A percentile compares a stretch with the other conserved stretches of the same genome.
Conservation (phyloP, 2,888 invertebrate species). For the Watsonalla cultraria region DNA sequence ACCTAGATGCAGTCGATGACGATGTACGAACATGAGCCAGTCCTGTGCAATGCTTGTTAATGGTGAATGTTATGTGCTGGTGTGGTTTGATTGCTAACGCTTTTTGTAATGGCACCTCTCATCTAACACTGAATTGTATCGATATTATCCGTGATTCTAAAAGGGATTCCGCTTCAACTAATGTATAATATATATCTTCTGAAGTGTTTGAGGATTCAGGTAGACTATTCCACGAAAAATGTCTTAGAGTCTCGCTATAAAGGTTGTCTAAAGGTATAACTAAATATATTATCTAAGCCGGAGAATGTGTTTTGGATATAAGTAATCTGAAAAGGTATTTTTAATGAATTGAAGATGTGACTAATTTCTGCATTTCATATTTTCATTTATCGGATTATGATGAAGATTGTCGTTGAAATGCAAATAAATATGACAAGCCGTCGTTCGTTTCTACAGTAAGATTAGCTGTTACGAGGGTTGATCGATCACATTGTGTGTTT, state of each 20-base stretch:
- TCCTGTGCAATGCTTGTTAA: slow-evolving; percentile 73
- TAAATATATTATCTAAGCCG: slow-evolving; percentile 19
- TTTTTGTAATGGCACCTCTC: slow-evolving; percentile 18
- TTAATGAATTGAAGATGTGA: slow-evolving; percentile 5
- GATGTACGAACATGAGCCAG: slow-evolving; percentile 62
- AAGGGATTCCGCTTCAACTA: slow-evolving; percentile 16
- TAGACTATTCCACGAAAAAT: slow-evolving; percentile 12
- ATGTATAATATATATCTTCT: slow-evolving; percentile 16
- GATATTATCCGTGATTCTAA: slow-evolving; percentile 16
- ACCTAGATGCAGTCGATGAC: slow-evolving; percentile 65
- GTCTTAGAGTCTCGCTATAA: slow-evolving; percentile 19
- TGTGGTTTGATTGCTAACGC: slow-evolving; percentile 43
- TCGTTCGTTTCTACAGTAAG: slow-evolving; percentile 48
- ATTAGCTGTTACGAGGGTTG: slow-evolving; percentile 50
- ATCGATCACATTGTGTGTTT: slow-evolving; percentile 9
- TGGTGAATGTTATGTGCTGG: slow-evolving; percentile 68
- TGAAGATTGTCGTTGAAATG: slow-evolving; percentile 33
- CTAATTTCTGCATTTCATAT: slow-evolving; percentile 15
- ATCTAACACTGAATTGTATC: slow-evolving; percentile 15
- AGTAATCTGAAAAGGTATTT: slow-evolving; percentile 12
- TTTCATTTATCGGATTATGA: slow-evolving; percentile 8
- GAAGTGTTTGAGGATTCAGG: slow-evolving; percentile 12
- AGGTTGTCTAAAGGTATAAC: slow-evolving; percentile 29
- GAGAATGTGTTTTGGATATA: slow-evolving; percentile 9
- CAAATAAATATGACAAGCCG: slow-evolving; percentile 69